Base-by-base conservation (phyloP, 2,113 vertebrate genomes). In the Scolopax mira region DNA sequence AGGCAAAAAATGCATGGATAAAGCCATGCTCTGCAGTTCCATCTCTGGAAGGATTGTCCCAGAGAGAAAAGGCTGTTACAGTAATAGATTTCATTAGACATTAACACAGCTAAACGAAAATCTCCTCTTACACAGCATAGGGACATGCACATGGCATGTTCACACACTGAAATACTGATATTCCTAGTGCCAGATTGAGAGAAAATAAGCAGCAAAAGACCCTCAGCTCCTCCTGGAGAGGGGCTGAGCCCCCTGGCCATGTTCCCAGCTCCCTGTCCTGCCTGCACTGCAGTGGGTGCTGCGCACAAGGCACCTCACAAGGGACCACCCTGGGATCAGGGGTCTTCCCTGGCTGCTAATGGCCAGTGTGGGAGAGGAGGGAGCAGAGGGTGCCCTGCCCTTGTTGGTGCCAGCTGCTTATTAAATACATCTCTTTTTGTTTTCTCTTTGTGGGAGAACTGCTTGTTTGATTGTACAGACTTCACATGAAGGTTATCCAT, bases 241-340 rank as follows among this genome's bases (percentile, higher is more conserved):
- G 17, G 48, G 5, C 4, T 86, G 9, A 51, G 25, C 4, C 3
- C 31, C 41, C 9, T 0, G 2, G 7, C 7, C 8, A 0, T 33
- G 31, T 7, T 89, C 27, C 19, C 31, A 48, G 27, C 9, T n/a
- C 13, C 31, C 11, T 61, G 44, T 73, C 23, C 46, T 65, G 23
- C 37, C 62, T 49, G n/a, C 5, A 11, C 4, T 25, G 18, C 27
- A 11, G 30, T 0, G 3, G 49, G 3, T 52, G 30, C 16, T 60
- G 17, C 0, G 0, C 3, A 5, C 14, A 28, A 54, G 39, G 15
- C 2, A 4, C n/a, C 60, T 35, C 49, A 60, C 0, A 1, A 13
- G 15, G 33, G 18, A 24, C 21, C 44, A 31, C 16, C 11, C 3
- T 1, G 0, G 4, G 19, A 10, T 46, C 25, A 11, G 8, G 18